Base-by-base conservation (phyloP, 1,140 invertebrate species). In the Heliothis virescens region DNA sequence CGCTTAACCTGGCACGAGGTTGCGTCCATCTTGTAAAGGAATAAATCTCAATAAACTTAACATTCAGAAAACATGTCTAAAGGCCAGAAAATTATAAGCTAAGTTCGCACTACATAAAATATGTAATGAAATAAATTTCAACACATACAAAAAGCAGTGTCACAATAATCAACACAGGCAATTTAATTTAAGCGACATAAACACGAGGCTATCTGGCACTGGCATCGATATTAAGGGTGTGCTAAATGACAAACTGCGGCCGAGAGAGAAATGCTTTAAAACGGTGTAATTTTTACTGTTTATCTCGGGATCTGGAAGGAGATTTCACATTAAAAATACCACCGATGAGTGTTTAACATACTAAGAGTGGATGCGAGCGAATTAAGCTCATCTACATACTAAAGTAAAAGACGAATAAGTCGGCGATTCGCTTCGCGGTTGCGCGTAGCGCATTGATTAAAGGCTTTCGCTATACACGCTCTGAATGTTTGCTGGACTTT, bases 161-260 rank as follows among this genome's bases (percentile, higher is more conserved):
- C 91, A 91, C 85, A 85, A 91, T 91, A 92, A 91, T 94, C 88
- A 93, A 91, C 89, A 85, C 85, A 83, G 87, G 91, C 90, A 90
- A 93, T 93, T 93, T 93, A 93, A 94, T 93, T 91, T 90, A 91
- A 92, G 90, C 85, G 91, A 94, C 91, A 90, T 94, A 91, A 91
- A 92, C 91, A 92, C 88, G 86, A 79, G 83, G 84, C 85, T 91
- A 93, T 94, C 91, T 91, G 88, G 87, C 91, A 77, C 85, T 85
- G 86, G 85, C 90, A 92, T 94, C 91, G 91, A 92, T 92, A 87
- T 88, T 90, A 93, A 94, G 91, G 90, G 87, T 85, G 88, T 88
- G 90, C 84, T 90, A 93, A 92, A 93, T 93, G 92, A 94, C 91
- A 92, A 93, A 94, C 85, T 91, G 89, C 91, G 87, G 81, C 84